phyloP scores from a whole-genome alignment of 2,888 invertebrate genomes.

The Cerastis leucographa region DNA sequence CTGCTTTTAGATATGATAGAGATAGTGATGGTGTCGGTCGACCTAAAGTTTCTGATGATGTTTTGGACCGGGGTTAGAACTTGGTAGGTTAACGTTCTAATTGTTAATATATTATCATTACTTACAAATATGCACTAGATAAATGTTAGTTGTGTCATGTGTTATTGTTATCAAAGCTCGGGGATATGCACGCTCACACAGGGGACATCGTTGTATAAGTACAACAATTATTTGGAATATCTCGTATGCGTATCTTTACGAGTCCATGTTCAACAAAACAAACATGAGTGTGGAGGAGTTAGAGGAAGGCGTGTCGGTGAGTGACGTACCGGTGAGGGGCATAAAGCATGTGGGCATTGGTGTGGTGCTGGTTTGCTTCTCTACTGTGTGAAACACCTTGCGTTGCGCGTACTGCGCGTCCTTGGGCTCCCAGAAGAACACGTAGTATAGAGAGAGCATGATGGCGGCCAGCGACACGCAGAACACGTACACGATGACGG shows the following conservation, averaged over 20 bases:
- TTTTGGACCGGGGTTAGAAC: background rate
- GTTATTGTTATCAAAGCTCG: slow-evolving; percentile 37
- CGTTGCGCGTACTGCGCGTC: slow-evolving; percentile 89
- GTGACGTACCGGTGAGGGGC: slow-evolving; percentile 90
- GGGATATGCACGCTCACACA: slow-evolving; percentile 37
- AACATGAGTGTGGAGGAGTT: slow-evolving; percentile 56
- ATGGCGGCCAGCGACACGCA: slow-evolving; percentile 98
- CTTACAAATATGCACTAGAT: background rate
- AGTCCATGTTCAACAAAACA: slow-evolving; percentile 48
- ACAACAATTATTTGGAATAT: slow-evolving; percentile 23
- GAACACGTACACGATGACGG: slow-evolving; percentile 98
- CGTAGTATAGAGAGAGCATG: slow-evolving; percentile 97
- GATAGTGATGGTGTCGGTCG: background rate
- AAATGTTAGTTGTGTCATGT: slow-evolving; percentile 8
- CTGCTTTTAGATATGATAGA: background rate
- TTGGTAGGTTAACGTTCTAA: too few species aligned
- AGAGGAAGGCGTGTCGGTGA: slow-evolving; percentile 82
- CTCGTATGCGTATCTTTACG: slow-evolving; percentile 54
- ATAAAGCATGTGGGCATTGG: slow-evolving; percentile 90
- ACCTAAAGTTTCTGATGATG: background rate
- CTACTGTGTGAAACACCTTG: slow-evolving; percentile 89
- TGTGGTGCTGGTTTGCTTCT: slow-evolving; percentile 88
- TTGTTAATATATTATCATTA: too few species aligned
- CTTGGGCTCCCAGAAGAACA: slow-evolving; percentile 97
- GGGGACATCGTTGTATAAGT: slow-evolving; percentile 12